Conservation (phyloP, 2,113 vertebrate species). For the Colinus virginianus region DNA sequence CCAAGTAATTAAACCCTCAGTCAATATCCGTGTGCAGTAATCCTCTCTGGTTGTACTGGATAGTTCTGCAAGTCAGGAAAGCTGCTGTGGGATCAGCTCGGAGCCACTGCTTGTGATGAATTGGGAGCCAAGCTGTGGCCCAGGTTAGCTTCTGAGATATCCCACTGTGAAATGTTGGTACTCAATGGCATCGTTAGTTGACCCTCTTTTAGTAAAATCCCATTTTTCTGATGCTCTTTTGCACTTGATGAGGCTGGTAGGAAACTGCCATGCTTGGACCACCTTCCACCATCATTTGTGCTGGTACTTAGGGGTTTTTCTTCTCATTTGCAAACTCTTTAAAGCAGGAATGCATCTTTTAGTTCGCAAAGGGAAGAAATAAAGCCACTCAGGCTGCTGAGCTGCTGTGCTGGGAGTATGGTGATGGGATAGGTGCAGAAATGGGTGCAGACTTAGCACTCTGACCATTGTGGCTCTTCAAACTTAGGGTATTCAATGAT, state of each 20-base stretch:
- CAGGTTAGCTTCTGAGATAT: background rate
- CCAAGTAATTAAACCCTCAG: background rate
- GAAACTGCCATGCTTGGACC: background rate
- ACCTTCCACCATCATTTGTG: background rate
- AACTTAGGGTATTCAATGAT: background rate
- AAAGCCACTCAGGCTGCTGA: background rate
- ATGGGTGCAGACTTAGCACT: background rate
- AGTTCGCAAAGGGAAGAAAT: background rate
- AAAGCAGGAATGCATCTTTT: background rate
- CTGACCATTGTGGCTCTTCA: background rate
- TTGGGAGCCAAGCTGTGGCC: background rate
- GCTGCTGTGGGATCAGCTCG: rapidly evolving
- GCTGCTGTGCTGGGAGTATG: background rate
- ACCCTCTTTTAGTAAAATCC: background rate
- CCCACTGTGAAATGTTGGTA: background rate
- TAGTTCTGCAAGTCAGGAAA: background rate
- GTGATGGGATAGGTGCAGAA: background rate
- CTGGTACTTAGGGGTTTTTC: background rate
- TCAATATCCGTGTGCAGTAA: background rate
- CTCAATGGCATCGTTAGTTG: background rate
- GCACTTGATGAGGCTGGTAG: background rate
- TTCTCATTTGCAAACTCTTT: background rate
- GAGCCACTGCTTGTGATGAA: background rate
- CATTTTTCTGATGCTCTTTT: background rate
- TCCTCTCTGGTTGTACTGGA: background rate